A percentile compares a stretch with the other conserved stretches of the same genome.
These are phyloP conservation scores for Sogatella furcifera DNA, from an alignment of 1,140 invertebrate genomes.

Conservation along the genomic window DNA sequence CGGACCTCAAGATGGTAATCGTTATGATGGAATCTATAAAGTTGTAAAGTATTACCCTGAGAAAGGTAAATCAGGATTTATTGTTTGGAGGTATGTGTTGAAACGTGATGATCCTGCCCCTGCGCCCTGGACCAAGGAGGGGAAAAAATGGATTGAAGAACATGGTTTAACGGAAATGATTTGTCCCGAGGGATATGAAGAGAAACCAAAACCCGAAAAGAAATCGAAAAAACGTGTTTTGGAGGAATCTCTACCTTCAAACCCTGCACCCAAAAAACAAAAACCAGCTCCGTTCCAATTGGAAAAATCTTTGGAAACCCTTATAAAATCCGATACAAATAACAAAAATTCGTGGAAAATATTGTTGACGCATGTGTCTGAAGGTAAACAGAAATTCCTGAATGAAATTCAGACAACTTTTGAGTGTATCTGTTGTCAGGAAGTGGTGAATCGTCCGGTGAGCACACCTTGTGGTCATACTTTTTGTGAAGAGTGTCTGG, in stretches of 20 bases:
- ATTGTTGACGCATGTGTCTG: slow-evolving; percentile 34
- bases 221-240: slow-evolving; percentile 19
- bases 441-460: slow-evolving; percentile 57
- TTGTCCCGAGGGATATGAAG: slow-evolving; percentile 66
- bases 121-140: slow-evolving; percentile 72
- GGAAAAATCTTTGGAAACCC: slow-evolving; percentile 35
- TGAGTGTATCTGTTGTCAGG: slow-evolving; percentile 70
- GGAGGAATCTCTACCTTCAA: slow-evolving; percentile 16
- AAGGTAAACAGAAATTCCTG: slow-evolving; percentile 50
- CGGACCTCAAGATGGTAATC: slow-evolving; percentile 61
- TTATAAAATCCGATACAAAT: slow-evolving; percentile 45
- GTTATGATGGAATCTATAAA: slow-evolving; percentile 69
- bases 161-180: slow-evolving; percentile 35
- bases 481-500: slow-evolving; percentile 58
- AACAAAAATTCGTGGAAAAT: slow-evolving; percentile 61
- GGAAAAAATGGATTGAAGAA: slow-evolving; percentile 40
- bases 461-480: slow-evolving; percentile 68
- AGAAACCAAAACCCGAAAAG: slow-evolving; percentile 42
- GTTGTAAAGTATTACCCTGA: slow-evolving; percentile 77
- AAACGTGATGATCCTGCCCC: slow-evolving; percentile 66
- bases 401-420: slow-evolving; percentile 55
- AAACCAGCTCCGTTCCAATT: slow-evolving; percentile 38
- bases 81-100: slow-evolving; percentile 72
- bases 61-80: slow-evolving; percentile 65
- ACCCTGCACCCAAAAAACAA: slow-evolving; percentile 30